These are phyloP conservation scores for Pelobates cultripes DNA, from an alignment of 2,797 vertebrate species.

Conservation along the genomic window DNA sequence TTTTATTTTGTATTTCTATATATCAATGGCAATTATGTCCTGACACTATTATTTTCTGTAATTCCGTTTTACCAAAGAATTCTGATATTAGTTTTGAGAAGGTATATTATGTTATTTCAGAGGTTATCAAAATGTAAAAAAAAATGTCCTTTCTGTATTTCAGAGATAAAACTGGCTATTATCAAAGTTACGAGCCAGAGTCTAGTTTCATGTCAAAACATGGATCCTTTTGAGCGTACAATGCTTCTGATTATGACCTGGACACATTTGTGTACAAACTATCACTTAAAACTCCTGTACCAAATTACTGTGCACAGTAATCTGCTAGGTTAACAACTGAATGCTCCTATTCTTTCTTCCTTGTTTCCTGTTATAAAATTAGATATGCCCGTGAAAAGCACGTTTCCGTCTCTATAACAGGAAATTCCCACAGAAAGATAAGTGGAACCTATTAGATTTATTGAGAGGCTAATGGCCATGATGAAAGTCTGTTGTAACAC, in stretches of 20 bases:
- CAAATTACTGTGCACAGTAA: background rate
- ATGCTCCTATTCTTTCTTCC: background rate
- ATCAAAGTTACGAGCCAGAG: background rate
- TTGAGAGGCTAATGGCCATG: conserved; percentile 36
- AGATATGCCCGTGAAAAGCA: conserved; percentile 2
- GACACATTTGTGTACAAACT: background rate
- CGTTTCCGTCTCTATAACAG: conserved; percentile 19
- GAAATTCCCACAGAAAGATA: conserved; percentile 41
- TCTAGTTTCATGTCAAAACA: background rate
- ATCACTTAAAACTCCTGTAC: background rate
- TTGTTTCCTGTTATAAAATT: conserved; percentile 7
- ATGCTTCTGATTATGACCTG: background rate
- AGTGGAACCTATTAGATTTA: conserved; percentile 39
- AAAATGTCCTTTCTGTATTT: background rate
- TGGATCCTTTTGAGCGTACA: background rate
- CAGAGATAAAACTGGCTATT: background rate
- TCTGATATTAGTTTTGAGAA: background rate
- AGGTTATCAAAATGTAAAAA: background rate
- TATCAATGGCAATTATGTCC: too few relatives aligned
- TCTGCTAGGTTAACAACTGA: background rate
- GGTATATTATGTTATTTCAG: background rate
- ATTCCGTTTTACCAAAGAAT: too few relatives aligned
- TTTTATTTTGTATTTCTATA: too few relatives aligned
- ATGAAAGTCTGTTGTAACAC: conserved; percentile 25
- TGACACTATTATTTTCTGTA: too few relatives aligned